Percentiles rank a stretch among this genome's conserved stretches.
phyloP scores from a whole-genome alignment of 2,797 vertebrate genomes.

The Helostoma temminkii region DNA sequence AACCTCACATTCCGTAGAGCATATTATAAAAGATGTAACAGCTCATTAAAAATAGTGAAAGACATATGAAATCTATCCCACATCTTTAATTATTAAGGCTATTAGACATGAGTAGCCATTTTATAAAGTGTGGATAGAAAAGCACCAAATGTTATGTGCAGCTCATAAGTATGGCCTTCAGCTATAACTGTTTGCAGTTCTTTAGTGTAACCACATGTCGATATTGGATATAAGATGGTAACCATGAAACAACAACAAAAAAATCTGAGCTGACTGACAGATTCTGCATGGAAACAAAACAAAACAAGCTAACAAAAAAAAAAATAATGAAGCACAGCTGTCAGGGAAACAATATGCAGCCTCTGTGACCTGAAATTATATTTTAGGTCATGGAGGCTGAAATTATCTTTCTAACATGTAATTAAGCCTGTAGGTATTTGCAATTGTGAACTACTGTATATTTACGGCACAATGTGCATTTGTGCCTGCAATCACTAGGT shows the following conservation, averaged over 20 bases:
- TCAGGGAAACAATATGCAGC: constrained; percentile 39
- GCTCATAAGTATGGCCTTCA: no score
- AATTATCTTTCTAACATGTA: constrained; percentile 22
- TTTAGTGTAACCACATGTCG: no score
- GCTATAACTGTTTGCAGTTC: no score
- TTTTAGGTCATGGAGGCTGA: no score
- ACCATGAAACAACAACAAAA: no score
- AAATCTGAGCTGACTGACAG: no score
- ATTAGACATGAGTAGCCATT: neutral
- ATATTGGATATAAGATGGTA: no score
- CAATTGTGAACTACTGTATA: neutral
- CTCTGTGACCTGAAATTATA: constrained; percentile 29
- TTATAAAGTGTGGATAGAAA: no score
- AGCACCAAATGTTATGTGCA: no score
- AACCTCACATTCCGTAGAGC: neutral
- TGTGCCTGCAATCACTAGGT: constrained; percentile 11
- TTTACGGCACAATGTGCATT: neutral
- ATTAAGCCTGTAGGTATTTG: constrained; percentile 27
- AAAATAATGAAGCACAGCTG: constrained; percentile 26
- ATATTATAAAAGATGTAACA: neutral
- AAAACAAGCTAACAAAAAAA: no score
- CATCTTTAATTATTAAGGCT: constrained; percentile 8
- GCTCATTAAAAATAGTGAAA: neutral
- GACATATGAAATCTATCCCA: constrained; percentile 7
- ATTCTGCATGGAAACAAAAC: neutral